Evolutionary conservation across 2,888 invertebrate genomes (phyloP).

Genomic region (Nasonia oneida): DNA sequence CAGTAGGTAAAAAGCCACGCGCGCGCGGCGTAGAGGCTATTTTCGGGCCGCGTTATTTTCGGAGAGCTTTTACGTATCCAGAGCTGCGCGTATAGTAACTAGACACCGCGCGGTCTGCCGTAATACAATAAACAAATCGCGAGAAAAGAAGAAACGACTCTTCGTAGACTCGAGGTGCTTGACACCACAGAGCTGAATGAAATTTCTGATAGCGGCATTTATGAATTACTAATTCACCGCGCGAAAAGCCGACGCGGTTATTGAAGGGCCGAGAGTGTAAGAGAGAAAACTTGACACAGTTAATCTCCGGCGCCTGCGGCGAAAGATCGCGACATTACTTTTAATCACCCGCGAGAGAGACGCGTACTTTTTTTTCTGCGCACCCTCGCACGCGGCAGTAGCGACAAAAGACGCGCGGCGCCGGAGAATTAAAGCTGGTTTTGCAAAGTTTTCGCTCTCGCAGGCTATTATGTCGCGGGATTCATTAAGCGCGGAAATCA

Average conservation of each 20-base stretch:
- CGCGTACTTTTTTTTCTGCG: neutral
- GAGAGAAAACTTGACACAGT: conserved; percentile 8
- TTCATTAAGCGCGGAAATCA: neutral
- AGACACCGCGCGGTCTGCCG: neutral
- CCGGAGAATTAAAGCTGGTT: neutral
- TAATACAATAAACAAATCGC: conserved; percentile 7
- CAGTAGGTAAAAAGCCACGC: neutral
- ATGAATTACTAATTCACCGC: neutral
- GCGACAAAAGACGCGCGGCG: neutral
- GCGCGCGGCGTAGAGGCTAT: neutral
- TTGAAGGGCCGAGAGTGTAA: neutral
- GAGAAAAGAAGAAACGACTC: neutral
- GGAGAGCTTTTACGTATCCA: neutral
- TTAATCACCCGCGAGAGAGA: neutral
- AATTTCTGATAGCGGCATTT: neutral
- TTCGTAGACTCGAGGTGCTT: neutral
- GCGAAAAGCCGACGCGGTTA: neutral
- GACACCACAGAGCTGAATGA: neutral
- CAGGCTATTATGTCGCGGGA: neutral
- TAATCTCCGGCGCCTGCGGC: neutral
- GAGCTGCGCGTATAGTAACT: neutral
- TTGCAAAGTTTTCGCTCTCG: neutral
- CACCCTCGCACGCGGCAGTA: neutral
- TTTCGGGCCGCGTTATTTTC: neutral
- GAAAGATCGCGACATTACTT: neutral